phyloP scores from a whole-genome alignment of 2,113 vertebrate genomes.

The Sapajus apella region DNA sequence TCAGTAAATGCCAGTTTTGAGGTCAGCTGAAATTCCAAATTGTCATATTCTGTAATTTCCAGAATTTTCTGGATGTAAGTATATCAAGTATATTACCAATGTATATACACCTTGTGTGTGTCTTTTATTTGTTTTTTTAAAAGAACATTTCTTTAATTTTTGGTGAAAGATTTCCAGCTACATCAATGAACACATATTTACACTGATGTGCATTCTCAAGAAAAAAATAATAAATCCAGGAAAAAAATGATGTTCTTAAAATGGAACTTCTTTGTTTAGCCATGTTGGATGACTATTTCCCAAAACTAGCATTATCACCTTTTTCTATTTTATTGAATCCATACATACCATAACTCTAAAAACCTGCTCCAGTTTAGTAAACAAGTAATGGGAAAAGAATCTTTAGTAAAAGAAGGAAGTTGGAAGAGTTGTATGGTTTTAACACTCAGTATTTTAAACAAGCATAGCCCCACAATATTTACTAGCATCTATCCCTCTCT shows the following conservation, averaged over 20 bases:
- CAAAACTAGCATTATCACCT: background rate
- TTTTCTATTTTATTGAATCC: background rate
- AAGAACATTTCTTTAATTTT: background rate
- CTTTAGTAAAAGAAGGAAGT: background rate
- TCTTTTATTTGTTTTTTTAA: conserved; percentile 1
- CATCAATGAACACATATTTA: background rate
- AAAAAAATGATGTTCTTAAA: conserved; percentile 3
- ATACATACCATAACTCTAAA: background rate
- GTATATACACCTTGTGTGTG: background rate
- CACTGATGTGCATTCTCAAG: background rate
- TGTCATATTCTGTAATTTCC: background rate
- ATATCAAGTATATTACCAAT: background rate
- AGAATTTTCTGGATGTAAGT: background rate
- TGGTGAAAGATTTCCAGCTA: background rate
- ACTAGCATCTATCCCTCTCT: background rate
- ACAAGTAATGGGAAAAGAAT: background rate
- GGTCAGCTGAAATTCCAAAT: background rate
- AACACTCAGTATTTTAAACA: background rate
- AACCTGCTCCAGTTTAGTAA: background rate
- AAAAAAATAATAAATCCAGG: background rate
- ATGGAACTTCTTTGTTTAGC: background rate
- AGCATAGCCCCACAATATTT: background rate
- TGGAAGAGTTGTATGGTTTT: background rate
- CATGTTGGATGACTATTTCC: background rate
- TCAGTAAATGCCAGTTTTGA: background rate